Percentiles rank a stretch among this genome's conserved stretches.
Conservation (phyloP, 37 sponge, comb jelly and placozoan genomes). For the Spongia lamella region DNA sequence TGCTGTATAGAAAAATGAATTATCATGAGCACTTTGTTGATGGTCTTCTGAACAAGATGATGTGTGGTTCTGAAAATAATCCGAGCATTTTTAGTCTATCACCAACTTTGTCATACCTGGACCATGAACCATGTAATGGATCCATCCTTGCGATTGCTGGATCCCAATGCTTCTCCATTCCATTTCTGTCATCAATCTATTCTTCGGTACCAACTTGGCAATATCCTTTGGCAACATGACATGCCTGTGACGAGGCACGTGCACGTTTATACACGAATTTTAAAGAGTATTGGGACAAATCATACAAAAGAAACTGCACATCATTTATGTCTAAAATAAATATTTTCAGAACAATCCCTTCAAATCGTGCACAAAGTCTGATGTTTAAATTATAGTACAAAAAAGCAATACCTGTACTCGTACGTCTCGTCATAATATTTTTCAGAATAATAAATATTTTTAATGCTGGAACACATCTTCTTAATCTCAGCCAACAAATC, state of each 20-base stretch:
- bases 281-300: not conserved
- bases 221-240: slow-evolving; percentile 94
- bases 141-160: slow-evolving; percentile 94
- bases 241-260: slow-evolving; percentile 55
- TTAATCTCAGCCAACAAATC: too few relatives aligned
- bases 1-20: too few relatives aligned
- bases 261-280: not conserved
- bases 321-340: too few relatives aligned
- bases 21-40: slow-evolving; percentile 41
- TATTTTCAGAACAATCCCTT: too few relatives aligned
- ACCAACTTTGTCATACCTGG: slow-evolving; percentile 52
- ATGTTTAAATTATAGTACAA: too few relatives aligned
- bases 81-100: not conserved
- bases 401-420: slow-evolving; percentile 83
- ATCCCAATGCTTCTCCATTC: slow-evolving; percentile 94
- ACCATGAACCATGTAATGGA: slow-evolving; percentile 90
- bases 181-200: slow-evolving; percentile 77
- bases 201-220: slow-evolving; percentile 74
- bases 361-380: too few relatives aligned
- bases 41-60: slow-evolving; percentile 89
- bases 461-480: slow-evolving; percentile 21
- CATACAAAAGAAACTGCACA: not conserved
- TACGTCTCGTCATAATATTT: slow-evolving; percentile 87
- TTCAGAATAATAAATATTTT: slow-evolving; percentile 90
- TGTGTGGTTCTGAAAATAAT: slow-evolving; percentile 78